Base-by-base conservation (phyloP, 2,797 vertebrate species). In the Holocentrus rufus region DNA sequence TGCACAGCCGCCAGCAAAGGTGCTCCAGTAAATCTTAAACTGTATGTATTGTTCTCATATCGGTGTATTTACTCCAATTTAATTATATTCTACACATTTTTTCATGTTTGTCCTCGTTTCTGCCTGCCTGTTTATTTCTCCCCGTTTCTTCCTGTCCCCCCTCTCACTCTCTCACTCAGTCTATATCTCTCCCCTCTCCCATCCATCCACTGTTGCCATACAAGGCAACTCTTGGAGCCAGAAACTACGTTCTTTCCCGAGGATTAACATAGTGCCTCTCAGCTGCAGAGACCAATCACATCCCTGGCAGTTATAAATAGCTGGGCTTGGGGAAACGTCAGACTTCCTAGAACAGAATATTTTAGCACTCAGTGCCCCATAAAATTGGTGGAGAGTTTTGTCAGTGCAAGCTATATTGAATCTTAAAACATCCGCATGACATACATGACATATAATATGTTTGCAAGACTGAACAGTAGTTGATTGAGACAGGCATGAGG, bases 211-310 rank as follows among this genome's bases (percentile, higher is more conserved):
- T 69, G 65, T 62, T 72, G 58, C 91, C 91, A 88, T 93, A 92
- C 81, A 93, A 89, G 91, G 91, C 72, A 87, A 85, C 81, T 62
- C 62, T 79, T 47, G 79, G 81, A 78, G 66, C 80, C 81, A 88
- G 86, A 88, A 84, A 82, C 76, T 31, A 81, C 87, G 90, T 92
- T 92, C 77, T 90, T 92, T 82, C 75, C 83, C 59, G 34, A 53
- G 83, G 84, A 91, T 91, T 91, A 90, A 89, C 81, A 79, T 81
- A 87, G 86, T 87, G 92, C 81, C 76, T 80, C 79, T 88, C 72
- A 88, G 85, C 77, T 81, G 77, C 86, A 60, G 76, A 89, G 80
- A 77, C 75, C 47, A 71, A 77, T 86, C 80, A 49, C 66, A 84
- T 76, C 77, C 73, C 71, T 67, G 25, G 42, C 4, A 69, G 81